Base-by-base conservation (phyloP, 2,113 vertebrate species). In the Rutilus rutilus region DNA sequence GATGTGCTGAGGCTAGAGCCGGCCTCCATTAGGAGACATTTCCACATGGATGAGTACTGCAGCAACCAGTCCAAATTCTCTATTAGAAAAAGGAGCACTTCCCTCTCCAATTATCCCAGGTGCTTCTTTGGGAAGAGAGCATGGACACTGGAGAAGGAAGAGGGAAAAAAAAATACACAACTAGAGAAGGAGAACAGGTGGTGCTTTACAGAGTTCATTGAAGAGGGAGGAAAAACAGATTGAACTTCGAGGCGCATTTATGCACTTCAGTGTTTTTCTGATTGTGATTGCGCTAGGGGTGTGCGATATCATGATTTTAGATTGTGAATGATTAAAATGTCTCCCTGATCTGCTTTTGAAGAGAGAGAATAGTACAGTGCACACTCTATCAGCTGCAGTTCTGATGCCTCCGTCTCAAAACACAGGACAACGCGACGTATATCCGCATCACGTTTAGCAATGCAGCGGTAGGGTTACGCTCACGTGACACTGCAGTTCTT, bases 31-130 rank as follows among this genome's bases (percentile, higher is more conserved):
- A 57, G 67, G 12, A 59, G 8, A 9, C 21, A 69, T 88, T 86
- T 86, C 59, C 77, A 86, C 69, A 86, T 39, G 59, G 69, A 86
- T 84, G 81, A 88, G 39, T 84, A 67, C 19, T 65, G 12, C 76
- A 25, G 23, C 54, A 79, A 75, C 59, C 42, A 59, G 77, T 75
- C 77, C n/a, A 57, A 42, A 62, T 42, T 60, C 73, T 74, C 85
- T 23, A 81, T 86, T 84, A 88, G 27, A 81, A 88, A 83, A 78
- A 71, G 25, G 57, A 78, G 50, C 54, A 25, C 54, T 54, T 86
- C 57, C 50, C 52, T 77, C 64, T 83, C 33, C 75, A 83, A 74
- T 79, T 82, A 88, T 86, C 64, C 47, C 15, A 74, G 74, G 74
- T 19, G 21, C n/a, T 50, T 54, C 33, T 62, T 19, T 42, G 76